Percentiles rank a stretch among this genome's conserved stretches.
These are phyloP conservation scores for Dendroctonus ponderosae DNA, from an alignment of 1,140 invertebrate species.

Conservation along the genomic window DNA sequence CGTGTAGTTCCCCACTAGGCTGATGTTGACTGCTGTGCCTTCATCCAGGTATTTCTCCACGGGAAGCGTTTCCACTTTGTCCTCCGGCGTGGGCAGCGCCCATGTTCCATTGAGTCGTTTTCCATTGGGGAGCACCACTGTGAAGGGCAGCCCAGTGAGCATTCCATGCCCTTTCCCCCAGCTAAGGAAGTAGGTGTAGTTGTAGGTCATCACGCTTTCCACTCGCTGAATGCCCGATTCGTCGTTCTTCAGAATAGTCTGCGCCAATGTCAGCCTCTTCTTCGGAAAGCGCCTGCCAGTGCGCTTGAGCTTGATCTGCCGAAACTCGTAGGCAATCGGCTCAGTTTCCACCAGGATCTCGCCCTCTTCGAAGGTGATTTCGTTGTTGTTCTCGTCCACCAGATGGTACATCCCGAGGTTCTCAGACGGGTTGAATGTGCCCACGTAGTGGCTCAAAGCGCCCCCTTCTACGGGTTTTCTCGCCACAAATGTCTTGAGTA, in stretches of 20 bases:
- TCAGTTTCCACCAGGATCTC: conserved; percentile 77
- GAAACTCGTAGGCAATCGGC: conserved; percentile 71
- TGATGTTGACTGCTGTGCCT: conserved; percentile 77
- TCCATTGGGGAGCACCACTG: conserved; percentile 61
- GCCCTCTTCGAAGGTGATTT: conserved; percentile 60
- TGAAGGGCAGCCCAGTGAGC: conserved; percentile 70
- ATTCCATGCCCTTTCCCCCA: conserved; percentile 78
- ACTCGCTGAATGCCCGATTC: conserved; percentile 54
- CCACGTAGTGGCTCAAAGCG: conserved; percentile 62
- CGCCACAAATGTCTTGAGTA: conserved; percentile 54
- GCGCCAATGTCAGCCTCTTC: conserved; percentile 58
- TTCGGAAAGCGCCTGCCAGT: conserved; percentile 57
- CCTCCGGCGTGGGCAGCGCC: conserved; percentile 62
- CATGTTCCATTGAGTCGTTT: conserved; percentile 63
- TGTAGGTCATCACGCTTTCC: conserved; percentile 69
- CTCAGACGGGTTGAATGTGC: conserved; percentile 62
- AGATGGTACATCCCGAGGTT: conserved; percentile 66
- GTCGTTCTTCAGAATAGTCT: conserved; percentile 63
- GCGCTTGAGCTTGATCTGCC: conserved; percentile 61
- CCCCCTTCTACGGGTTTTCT: conserved; percentile 50
- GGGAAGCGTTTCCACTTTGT: conserved; percentile 59
- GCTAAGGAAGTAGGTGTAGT: conserved; percentile 65
- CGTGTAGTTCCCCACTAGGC: conserved; percentile 67
- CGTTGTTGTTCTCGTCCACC: conserved; percentile 61
- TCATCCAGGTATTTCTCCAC: conserved; percentile 64